Evolutionary conservation across 2,113 vertebrate species (phyloP), one percentile per base, ranked within the genome.

Genomic region (Lepus europaeus): DNA sequence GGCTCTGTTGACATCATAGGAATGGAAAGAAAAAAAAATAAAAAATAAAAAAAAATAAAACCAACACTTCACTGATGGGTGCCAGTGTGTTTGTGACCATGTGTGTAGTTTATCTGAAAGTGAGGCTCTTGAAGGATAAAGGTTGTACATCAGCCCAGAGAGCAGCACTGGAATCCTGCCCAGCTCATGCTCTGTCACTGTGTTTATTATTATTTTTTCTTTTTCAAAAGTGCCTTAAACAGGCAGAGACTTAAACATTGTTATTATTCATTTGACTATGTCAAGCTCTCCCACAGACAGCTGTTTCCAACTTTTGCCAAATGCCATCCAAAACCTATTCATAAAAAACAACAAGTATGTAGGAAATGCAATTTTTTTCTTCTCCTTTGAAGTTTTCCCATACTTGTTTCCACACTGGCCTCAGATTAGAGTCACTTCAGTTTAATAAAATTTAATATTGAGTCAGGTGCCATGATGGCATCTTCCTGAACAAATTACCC

Each of bases 181-280:
- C 3, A n/a, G 23, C n/a, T 66, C 22, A 11, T 17, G 64, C 36
- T 66, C 36, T 68, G 36, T 39, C n/a, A 87, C 9, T n/a, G 14
- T 83, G 13, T 45, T 64, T 74, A 68, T 80, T 87, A 27, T 45
- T 27, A 20, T 22, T 33, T 77, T 79, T 79, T 53, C 8, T 89
- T 68, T 66, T 33, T 56, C 29, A 22, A 77, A 87, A 81, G 33
- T 83, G 10, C 10, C 33, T 77, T 45, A 45, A 6, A 45, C 45
- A 45, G 19, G 56, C 7, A 89, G 49, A 82, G n/a, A 23, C 39
- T 56, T 76, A 72, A 68, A 63, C 29, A 56, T 69, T 89, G 31
- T 39, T 93, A 45, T 36, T 81, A 81, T 69, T 72, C 31, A 70
- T 59, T 76, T 93, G 39, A 22, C 69, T 90, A 4, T 90, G n/a